phyloP scores from a whole-genome alignment of 2,888 invertebrate genomes.

The Molanna angustata region DNA sequence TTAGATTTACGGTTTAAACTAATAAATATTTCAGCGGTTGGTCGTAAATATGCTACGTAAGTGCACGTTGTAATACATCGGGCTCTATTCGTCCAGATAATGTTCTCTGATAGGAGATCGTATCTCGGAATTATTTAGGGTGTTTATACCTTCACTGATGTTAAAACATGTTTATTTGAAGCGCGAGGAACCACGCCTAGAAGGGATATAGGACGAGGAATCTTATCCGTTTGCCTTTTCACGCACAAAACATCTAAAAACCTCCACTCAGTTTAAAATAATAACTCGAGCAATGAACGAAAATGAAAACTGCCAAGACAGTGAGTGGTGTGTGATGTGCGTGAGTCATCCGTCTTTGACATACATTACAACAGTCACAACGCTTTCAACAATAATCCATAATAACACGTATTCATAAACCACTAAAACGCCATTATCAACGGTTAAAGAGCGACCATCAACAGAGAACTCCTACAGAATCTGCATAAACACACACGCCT shows the following conservation, averaged over 20 bases:
- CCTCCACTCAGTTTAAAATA: too few relatives aligned
- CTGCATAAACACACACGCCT: slow-evolving; percentile 14
- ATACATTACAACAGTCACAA: too few relatives aligned
- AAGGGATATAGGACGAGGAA: too few relatives aligned
- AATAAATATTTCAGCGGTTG: too few relatives aligned
- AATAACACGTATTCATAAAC: background rate
- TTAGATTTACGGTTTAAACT: too few relatives aligned
- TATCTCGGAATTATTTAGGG: slow-evolving; percentile 5
- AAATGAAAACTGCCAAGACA: slow-evolving; percentile 12
- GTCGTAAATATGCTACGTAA: too few relatives aligned
- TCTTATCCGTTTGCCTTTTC: too few relatives aligned
- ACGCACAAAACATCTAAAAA: too few relatives aligned
- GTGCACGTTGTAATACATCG: background rate
- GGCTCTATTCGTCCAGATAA: slow-evolving; percentile 3
- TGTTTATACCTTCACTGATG: slow-evolving; percentile 9
- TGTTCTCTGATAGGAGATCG: slow-evolving; percentile 3
- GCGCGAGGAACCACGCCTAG: background rate
- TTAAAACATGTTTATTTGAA: background rate
- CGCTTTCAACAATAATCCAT: background rate
- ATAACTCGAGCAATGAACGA: too few relatives aligned
- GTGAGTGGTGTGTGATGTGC: slow-evolving; percentile 2
- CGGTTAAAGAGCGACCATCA: background rate
- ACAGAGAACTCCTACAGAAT: background rate
- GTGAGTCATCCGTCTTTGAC: slow-evolving; percentile 23
- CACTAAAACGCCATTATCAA: background rate